Conservation (phyloP, 2,113 vertebrate genomes). For the Diadophis punctatus region DNA sequence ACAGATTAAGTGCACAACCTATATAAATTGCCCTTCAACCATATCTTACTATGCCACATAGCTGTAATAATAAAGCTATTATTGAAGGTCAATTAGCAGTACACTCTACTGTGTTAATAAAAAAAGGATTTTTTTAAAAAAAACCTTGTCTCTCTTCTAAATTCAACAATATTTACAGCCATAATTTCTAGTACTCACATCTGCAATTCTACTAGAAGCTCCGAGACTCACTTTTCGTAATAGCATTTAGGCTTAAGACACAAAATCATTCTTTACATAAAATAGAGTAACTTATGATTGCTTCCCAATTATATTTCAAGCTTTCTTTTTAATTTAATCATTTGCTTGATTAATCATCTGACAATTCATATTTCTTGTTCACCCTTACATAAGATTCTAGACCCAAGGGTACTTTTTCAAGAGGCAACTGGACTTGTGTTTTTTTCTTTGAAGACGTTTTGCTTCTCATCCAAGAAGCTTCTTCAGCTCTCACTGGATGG, state of each 20-base stretch:
- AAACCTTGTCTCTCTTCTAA: not conserved
- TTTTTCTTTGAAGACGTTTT: too few relatives aligned
- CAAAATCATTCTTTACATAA: not conserved
- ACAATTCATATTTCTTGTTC: not conserved
- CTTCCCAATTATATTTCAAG: not conserved
- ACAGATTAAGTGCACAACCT: not conserved
- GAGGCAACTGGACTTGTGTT: too few relatives aligned
- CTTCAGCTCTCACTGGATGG: too few relatives aligned
- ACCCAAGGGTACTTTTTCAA: too few relatives aligned
- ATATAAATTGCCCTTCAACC: not conserved
- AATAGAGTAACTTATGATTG: not conserved
- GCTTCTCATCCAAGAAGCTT: too few relatives aligned
- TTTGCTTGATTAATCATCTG: not conserved
- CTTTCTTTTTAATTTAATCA: not conserved
- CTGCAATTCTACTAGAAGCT: not conserved
- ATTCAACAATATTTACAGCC: not conserved
- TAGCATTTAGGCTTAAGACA: not conserved
- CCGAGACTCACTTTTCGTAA: not conserved
- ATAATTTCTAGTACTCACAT: not conserved
- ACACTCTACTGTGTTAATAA: not conserved
- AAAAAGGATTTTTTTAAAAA: not conserved
- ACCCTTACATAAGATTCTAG: not conserved
- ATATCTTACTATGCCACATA: not conserved
- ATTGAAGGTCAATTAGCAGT: not conserved
- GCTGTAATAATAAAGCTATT: not conserved